These are phyloP conservation scores for Peromyscus californicus DNA, from an alignment of 2,113 vertebrate genomes.

Conservation along the genomic window DNA sequence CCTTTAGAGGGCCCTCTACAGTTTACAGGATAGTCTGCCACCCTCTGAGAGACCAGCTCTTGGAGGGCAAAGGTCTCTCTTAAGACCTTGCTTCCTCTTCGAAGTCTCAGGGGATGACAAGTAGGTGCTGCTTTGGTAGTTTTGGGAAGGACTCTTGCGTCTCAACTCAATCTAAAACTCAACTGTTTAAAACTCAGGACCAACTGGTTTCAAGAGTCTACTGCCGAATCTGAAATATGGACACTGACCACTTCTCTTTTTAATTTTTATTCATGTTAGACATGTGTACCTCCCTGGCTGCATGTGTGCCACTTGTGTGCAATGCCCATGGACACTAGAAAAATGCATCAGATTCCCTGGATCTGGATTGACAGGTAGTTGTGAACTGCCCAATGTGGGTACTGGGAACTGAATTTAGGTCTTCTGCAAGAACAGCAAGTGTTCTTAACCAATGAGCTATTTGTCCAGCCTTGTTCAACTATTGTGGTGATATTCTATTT, in stretches of 20 bases:
- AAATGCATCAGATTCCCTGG: not conserved
- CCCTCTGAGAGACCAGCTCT: not conserved
- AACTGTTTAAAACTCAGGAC: not conserved
- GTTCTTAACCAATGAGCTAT: not conserved
- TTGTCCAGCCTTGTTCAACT: not conserved
- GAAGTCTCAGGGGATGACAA: not conserved
- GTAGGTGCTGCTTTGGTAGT: not conserved
- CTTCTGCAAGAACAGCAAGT: not conserved
- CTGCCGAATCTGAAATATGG: not conserved
- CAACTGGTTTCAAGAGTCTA: not conserved
- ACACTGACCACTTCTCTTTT: not conserved
- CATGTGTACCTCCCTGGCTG: not conserved
- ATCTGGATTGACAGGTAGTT: not conserved
- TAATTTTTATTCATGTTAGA: not conserved
- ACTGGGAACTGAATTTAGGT: not conserved
- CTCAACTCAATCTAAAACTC: not conserved
- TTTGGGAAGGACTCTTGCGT: not conserved
- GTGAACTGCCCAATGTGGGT: not conserved
- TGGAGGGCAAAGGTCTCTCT: not conserved
- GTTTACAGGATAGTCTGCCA: not conserved
- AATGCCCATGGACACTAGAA: not conserved
- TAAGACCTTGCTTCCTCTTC: not conserved
- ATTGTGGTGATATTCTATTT: not conserved
- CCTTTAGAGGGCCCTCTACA: not conserved
- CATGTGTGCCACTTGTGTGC: not conserved